Evolutionary conservation across 2,113 vertebrate species (phyloP).

Genomic region (Lepisosteus osseus): DNA sequence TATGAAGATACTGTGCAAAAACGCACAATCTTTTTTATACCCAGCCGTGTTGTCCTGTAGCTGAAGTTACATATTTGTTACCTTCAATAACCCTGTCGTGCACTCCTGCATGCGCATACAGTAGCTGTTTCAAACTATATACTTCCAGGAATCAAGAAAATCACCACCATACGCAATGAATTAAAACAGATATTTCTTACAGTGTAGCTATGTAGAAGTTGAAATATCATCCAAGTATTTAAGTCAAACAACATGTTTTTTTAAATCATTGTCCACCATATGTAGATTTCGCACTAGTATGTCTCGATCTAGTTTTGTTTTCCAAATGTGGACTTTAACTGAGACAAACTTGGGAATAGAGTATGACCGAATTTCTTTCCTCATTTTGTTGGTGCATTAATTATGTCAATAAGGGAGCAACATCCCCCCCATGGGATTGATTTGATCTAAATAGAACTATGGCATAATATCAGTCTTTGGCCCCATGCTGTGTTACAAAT

Average conservation of each 20-base stretch:
- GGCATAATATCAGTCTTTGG: conserved; percentile 14
- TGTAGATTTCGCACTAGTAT: too few relatives aligned
- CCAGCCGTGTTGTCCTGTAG: too few relatives aligned
- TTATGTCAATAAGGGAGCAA: conserved; percentile 29
- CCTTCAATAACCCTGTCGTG: too few relatives aligned
- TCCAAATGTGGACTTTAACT: conserved; percentile 8
- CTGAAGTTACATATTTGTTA: too few relatives aligned
- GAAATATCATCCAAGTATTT: not conserved
- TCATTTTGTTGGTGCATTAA: conserved; percentile 10
- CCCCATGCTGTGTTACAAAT: conserved; percentile 25
- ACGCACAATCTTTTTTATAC: too few relatives aligned
- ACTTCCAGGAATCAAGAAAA: too few relatives aligned
- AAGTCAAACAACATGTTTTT: not conserved
- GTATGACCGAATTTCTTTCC: too few relatives aligned
- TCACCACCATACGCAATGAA: too few relatives aligned
- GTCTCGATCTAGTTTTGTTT: not conserved
- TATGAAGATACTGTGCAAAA: too few relatives aligned
- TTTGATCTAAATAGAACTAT: conserved; percentile 19
- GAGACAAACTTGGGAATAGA: not conserved
- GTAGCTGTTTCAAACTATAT: too few relatives aligned
- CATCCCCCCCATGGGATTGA: conserved; percentile 18
- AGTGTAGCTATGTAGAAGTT: not conserved
- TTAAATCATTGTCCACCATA: not conserved
- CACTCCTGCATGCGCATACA: too few relatives aligned
- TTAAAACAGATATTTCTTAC: not conserved